Evolutionary conservation across 2,797 vertebrate species (phyloP).

Genomic region (Gila robusta): DNA sequence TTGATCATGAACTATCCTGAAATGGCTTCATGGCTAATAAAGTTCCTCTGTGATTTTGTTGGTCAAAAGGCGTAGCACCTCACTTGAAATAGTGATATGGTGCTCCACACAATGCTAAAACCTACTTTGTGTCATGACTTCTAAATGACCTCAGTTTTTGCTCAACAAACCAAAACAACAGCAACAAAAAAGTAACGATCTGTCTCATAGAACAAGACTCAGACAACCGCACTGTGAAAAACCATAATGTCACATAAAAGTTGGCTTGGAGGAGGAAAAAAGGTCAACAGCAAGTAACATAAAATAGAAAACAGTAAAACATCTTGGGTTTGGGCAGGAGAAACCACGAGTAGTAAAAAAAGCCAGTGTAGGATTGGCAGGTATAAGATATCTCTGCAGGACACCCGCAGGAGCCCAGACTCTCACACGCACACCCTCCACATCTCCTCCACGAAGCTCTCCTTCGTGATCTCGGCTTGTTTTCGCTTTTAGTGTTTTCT

Average conservation of each 20-base stretch:
- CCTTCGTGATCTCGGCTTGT: slow-evolving; percentile 79
- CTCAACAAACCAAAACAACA: slow-evolving; percentile 19
- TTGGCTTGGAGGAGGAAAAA: slow-evolving; percentile 35
- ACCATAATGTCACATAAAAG: slow-evolving; percentile 47
- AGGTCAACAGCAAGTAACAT: slow-evolving; percentile 38
- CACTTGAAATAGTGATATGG: not conserved
- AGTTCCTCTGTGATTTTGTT: slow-evolving; percentile 13
- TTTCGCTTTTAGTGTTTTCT: slow-evolving; percentile 80
- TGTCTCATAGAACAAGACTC: slow-evolving; percentile 7
- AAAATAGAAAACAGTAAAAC: slow-evolving; percentile 55
- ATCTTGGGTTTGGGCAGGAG: slow-evolving; percentile 54
- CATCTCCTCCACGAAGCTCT: slow-evolving; percentile 41
- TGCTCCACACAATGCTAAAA: not conserved
- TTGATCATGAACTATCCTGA: not conserved
- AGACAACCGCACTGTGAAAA: slow-evolving; percentile 42
- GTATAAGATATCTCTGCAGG: slow-evolving; percentile 63
- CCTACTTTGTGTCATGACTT: slow-evolving; percentile 6
- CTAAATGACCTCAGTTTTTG: slow-evolving; percentile 10
- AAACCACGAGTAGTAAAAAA: slow-evolving; percentile 54
- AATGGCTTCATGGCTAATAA: slow-evolving; percentile 5
- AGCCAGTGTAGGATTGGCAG: slow-evolving; percentile 60
- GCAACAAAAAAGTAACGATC: slow-evolving; percentile 5
- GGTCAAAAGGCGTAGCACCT: not conserved
- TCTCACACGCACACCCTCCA: slow-evolving; percentile 64
- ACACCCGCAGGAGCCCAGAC: slow-evolving; percentile 52